Percentiles rank a stretch among this genome's conserved stretches.
Conservation (phyloP, 2,113 vertebrate genomes). For the Notiomystis cincta region DNA sequence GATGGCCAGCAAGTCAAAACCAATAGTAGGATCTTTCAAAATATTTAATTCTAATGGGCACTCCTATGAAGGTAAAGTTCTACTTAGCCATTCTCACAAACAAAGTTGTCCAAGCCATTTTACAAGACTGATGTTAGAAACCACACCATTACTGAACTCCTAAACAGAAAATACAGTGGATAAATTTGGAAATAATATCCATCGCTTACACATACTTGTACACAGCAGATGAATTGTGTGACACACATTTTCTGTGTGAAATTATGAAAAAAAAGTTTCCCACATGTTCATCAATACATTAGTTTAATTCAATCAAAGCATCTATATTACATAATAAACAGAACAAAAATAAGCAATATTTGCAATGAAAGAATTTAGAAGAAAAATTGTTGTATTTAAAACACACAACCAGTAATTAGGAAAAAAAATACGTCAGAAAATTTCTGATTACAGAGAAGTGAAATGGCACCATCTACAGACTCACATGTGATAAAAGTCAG, state of each 20-base stretch:
- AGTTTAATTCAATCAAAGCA: background rate
- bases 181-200: background rate
- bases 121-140: background rate
- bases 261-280: background rate
- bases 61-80: background rate
- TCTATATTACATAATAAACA: background rate
- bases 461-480: slow-evolving; percentile 67
- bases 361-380: background rate
- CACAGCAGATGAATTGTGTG: background rate
- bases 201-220: background rate
- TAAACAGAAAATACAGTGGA: background rate
- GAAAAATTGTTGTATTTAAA: background rate
- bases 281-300: background rate
- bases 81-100: background rate
- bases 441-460: background rate
- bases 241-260: background rate
- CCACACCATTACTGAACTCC: background rate
- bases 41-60: background rate
- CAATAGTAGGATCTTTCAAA: background rate
- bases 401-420: background rate
- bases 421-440: background rate
- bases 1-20: background rate
- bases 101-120: background rate
- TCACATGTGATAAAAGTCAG: background rate
- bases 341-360: background rate